phyloP scores from a whole-genome alignment of 1,140 invertebrate species.

The Conus betulinus region DNA sequence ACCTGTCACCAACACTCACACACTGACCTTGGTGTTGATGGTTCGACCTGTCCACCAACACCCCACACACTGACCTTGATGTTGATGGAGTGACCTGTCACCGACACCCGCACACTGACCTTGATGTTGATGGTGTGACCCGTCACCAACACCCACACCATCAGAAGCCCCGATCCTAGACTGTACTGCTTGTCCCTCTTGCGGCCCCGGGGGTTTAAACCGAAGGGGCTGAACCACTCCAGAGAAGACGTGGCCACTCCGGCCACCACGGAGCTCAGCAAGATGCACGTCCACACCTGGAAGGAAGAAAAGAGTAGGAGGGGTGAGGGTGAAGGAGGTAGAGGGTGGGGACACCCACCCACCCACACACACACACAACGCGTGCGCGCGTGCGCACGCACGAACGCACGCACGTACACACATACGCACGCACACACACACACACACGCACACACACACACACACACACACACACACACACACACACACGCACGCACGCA shows the following conservation, averaged over 20 bases:
- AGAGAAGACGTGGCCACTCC: constrained; percentile 93
- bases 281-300: constrained; percentile 94
- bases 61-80: constrained; percentile 87
- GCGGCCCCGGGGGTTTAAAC: constrained; percentile 95
- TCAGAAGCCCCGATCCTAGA: constrained; percentile 88
- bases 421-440: not conserved
- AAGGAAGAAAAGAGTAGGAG: not conserved
- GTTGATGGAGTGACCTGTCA: constrained; percentile 79
- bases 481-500: not conserved
- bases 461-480: not conserved
- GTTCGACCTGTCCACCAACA: constrained; percentile 76
- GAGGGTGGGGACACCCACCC: not conserved
- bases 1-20: constrained; percentile 83
- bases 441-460: not conserved
- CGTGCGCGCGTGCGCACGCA: too few relatives aligned
- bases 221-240: constrained; percentile 94
- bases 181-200: constrained; percentile 93
- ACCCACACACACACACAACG: not conserved
- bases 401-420: too few relatives aligned
- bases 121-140: constrained; percentile 65
- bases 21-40: constrained; percentile 82
- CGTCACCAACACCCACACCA: constrained; percentile 86
- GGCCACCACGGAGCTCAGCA: constrained; percentile 90
- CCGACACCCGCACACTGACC: constrained; percentile 6
- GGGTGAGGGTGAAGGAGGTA: not conserved